A percentile compares a stretch with the other conserved stretches of the same genome.
Conservation (phyloP, 2,888 invertebrate species). For the Cerastis leucographa region DNA sequence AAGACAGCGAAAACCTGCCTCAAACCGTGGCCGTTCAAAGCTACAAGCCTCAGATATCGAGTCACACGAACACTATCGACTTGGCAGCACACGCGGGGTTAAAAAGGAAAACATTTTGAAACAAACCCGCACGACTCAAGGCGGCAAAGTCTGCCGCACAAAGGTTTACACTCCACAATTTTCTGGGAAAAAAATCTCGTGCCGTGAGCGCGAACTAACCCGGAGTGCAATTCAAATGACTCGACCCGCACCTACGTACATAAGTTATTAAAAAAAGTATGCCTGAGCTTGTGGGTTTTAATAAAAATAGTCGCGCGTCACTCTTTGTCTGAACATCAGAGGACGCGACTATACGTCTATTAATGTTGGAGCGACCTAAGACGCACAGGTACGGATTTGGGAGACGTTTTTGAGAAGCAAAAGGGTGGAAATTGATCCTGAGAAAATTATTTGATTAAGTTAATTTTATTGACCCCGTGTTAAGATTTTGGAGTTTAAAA, state of each 20-base stretch:
- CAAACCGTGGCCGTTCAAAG: constrained; percentile 1
- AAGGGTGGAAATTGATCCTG: not conserved
- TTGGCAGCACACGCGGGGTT: constrained; percentile 44
- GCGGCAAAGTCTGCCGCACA: constrained; percentile 80
- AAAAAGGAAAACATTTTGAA: constrained; percentile 70
- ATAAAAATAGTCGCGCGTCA: constrained; percentile 90
- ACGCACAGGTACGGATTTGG: constrained; percentile 82
- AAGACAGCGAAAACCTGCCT: not conserved
- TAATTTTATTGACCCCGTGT: not conserved
- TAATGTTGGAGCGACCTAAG: constrained; percentile 86
- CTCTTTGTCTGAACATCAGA: constrained; percentile 90
- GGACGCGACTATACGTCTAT: constrained; percentile 86
- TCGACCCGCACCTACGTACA: constrained; percentile 81
- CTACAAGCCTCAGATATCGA: constrained; percentile 34
- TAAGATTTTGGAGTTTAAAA: not conserved
- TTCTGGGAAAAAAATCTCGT: constrained; percentile 84
- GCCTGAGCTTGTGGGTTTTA: constrained; percentile 88
- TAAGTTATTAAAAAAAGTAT: constrained; percentile 91
- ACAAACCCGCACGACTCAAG: constrained; percentile 78
- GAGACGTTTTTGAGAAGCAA: constrained; percentile 15
- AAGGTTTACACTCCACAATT: constrained; percentile 85
- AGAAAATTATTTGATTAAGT: not conserved
- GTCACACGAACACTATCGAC: constrained; percentile 44
- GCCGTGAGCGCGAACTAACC: constrained; percentile 77
- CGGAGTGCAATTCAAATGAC: constrained; percentile 80